Conservation (phyloP, 2,888 invertebrate species). For the Trichogramma dendrolimi region DNA sequence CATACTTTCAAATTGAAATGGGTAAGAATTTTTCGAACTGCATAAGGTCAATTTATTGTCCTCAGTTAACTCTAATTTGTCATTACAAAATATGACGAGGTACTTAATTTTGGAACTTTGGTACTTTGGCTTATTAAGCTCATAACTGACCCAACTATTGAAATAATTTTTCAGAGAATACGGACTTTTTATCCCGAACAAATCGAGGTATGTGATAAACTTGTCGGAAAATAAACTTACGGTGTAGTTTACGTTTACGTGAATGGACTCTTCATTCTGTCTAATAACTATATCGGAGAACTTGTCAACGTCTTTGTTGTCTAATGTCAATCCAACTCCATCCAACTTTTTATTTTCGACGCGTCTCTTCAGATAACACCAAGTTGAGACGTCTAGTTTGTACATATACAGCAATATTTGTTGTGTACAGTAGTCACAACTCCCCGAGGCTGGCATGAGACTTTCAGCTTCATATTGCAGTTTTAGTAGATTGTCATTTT, state of each 20-base stretch:
- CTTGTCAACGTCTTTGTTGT: constrained; percentile 29
- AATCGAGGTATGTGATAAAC: constrained; percentile 32
- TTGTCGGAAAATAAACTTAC: constrained; percentile 32
- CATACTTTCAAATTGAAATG: constrained; percentile 16
- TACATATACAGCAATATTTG: too few species aligned
- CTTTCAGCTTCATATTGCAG: too few species aligned
- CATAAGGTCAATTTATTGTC: constrained; percentile 29
- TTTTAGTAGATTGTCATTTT: too few species aligned
- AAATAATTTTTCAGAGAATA: constrained; percentile 34
- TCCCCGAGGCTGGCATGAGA: too few species aligned
- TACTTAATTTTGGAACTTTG: constrained; percentile 31
- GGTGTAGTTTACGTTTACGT: constrained; percentile 35
- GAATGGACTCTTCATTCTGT: constrained; percentile 33
- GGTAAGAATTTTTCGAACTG: constrained; percentile 18
- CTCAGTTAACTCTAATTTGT: constrained; percentile 33
- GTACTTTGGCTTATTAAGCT: constrained; percentile 24
- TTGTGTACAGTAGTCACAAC: too few species aligned
- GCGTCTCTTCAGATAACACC: too few species aligned
- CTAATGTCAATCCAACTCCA: constrained; percentile 28
- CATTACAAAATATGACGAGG: constrained; percentile 37
- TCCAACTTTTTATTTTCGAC: too few species aligned
- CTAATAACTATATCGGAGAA: constrained; percentile 32
- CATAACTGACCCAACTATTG: constrained; percentile 35
- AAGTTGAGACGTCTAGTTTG: too few species aligned
- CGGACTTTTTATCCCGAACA: constrained; percentile 32